Evolutionary conservation across 2,888 invertebrate genomes (phyloP).

Genomic region (Meteorus cinctellus): DNA sequence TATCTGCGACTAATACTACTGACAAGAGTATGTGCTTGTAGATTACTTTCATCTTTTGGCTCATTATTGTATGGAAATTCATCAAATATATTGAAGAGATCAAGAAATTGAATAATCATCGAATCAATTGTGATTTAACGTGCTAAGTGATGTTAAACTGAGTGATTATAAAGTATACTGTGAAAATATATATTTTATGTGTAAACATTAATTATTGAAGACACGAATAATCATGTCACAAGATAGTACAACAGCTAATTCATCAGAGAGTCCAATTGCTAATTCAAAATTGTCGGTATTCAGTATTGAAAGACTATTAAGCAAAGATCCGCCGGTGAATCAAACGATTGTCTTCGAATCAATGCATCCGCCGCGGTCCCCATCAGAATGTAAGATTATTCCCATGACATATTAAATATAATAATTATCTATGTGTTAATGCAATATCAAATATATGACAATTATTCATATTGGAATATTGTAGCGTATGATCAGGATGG

Average conservation of each 20-base stretch:
- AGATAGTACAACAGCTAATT: constrained; percentile 42
- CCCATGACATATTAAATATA: background rate
- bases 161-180: background rate
- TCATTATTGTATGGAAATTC: background rate
- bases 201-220: constrained; percentile 2
- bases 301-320: constrained; percentile 67
- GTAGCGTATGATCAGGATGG: constrained; percentile 59
- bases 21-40: constrained; percentile 48
- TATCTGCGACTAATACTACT: constrained; percentile 51
- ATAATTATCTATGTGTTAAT: background rate
- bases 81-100: background rate
- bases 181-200: background rate
- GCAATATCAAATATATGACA: background rate
- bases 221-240: constrained; percentile 55
- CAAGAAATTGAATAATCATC: background rate
- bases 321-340: constrained; percentile 52
- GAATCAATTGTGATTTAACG: background rate
- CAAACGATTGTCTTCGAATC: constrained; percentile 41
- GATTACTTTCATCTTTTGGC: background rate
- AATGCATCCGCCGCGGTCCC: constrained; percentile 40
- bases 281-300: constrained; percentile 61
- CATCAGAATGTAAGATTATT: constrained; percentile 56
- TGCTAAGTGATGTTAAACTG: background rate
- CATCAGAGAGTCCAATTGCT: constrained; percentile 49
- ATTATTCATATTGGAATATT: constrained; percentile 8